Conservation (phyloP, 2,888 invertebrate genomes). For the Bombylius major region DNA sequence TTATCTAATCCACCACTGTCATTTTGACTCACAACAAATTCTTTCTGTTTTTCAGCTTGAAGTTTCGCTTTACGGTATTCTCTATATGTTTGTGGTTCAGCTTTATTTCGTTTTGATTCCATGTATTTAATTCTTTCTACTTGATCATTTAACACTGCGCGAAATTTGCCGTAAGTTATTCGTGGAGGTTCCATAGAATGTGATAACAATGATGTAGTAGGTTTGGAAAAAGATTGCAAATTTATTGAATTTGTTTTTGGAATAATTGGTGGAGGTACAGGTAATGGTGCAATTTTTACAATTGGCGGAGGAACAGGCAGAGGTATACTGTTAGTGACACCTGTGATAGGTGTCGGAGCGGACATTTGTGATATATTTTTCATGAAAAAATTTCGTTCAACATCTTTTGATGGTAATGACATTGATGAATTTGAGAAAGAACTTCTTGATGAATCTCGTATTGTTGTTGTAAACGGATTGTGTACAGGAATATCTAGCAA, state of each 20-base stretch:
- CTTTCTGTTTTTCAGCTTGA: neutral
- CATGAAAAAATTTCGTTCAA: neutral
- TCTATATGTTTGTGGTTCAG: slow-evolving; percentile 24
- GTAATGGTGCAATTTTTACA: neutral
- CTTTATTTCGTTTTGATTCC: slow-evolving; percentile 22
- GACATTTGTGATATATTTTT: neutral
- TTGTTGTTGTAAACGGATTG: neutral
- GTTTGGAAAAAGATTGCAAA: no score
- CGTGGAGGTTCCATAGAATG: no score
- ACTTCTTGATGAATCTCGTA: neutral
- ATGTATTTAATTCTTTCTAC: slow-evolving; percentile 23
- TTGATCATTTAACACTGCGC: slow-evolving; percentile 21
- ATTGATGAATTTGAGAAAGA: neutral
- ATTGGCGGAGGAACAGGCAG: no score
- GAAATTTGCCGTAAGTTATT: slow-evolving; percentile 16
- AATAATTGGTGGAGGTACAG: neutral
- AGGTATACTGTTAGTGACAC: no score
- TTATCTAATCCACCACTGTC: neutral
- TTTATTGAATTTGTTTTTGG: neutral
- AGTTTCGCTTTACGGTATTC: slow-evolving; percentile 25
- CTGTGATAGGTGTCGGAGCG: no score
- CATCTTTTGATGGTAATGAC: neutral
- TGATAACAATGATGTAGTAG: neutral
- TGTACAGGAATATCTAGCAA: no score
- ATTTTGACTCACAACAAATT: neutral